Evolutionary conservation across 1,140 invertebrate genomes (phyloP).

Genomic region (Heliconius hewitsoni): DNA sequence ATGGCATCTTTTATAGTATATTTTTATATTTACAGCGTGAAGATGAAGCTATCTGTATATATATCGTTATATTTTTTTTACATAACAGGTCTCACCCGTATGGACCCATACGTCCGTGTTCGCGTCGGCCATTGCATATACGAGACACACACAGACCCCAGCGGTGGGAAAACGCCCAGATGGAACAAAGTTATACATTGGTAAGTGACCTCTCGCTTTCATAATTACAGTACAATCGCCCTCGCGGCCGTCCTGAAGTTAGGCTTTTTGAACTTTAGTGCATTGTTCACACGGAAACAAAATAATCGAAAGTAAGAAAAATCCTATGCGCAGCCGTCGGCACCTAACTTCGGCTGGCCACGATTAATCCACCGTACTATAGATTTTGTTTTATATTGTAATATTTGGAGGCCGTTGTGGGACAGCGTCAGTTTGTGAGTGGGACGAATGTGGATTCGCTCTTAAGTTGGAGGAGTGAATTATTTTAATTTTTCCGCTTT

Average conservation of each 20-base stretch:
- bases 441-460: not conserved
- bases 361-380: too few species aligned
- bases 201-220: conserved; percentile 78
- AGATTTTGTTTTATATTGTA: not conserved
- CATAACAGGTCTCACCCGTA: conserved; percentile 87
- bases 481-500: not conserved
- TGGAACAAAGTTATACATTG: conserved; percentile 97
- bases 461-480: not conserved
- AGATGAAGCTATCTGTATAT: too few species aligned
- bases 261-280: too few species aligned
- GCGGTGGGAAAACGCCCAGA: conserved; percentile 96
- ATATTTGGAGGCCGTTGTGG: not conserved
- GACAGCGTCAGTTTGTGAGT: not conserved
- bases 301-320: too few species aligned
- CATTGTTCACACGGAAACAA: too few species aligned
- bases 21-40: too few species aligned
- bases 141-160: conserved; percentile 96
- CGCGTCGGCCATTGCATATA: conserved; percentile 95
- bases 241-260: too few species aligned
- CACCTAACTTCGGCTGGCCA: too few species aligned
- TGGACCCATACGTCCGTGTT: conserved; percentile 98
- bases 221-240: not conserved
- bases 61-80: not conserved
- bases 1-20: too few species aligned
- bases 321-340: too few species aligned